Percentiles rank a stretch among this genome's conserved stretches.
These are phyloP conservation scores for Notothenia rossii DNA, from an alignment of 2,113 vertebrate species.

Conservation along the genomic window DNA sequence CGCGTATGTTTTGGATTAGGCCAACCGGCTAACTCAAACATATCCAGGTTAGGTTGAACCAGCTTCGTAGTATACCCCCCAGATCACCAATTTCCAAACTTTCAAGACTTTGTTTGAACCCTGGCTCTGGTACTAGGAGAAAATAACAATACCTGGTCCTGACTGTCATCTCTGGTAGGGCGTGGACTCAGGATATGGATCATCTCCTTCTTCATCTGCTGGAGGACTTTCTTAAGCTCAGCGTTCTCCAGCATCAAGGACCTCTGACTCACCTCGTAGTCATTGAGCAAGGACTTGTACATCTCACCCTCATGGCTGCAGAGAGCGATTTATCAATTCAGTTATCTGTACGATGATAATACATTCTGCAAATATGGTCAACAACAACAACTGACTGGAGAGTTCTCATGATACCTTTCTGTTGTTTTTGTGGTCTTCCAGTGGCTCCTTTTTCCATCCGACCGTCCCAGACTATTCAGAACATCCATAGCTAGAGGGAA, in stretches of 20 bases:
- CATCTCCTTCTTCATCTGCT: constrained; percentile 98
- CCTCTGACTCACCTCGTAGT: constrained; percentile 92
- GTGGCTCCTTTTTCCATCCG: constrained; percentile 94
- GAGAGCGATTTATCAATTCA: constrained; percentile 54
- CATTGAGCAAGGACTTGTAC: constrained; percentile 92
- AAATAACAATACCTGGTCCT: constrained; percentile 82
- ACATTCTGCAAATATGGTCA: neutral
- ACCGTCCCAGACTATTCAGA: constrained; percentile 93
- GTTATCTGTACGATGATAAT: neutral
- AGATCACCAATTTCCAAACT: no score
- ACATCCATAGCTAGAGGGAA: constrained; percentile 90
- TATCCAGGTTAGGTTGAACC: no score
- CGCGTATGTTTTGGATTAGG: no score
- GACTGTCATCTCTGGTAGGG: constrained; percentile 85
- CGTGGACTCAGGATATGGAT: constrained; percentile 91
- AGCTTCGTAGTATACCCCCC: no score
- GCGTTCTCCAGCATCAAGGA: constrained; percentile 93
- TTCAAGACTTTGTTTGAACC: no score
- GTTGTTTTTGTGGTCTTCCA: constrained; percentile 93
- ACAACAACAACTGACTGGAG: neutral
- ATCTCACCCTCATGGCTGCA: constrained; percentile 94
- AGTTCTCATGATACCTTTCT: constrained; percentile 80
- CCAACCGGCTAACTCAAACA: no score
- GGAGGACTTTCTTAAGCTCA: constrained; percentile 96
- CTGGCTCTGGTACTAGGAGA: neutral